phyloP scores from a whole-genome alignment of 2,797 vertebrate genomes.

The Chaetodon trifasciatus region DNA sequence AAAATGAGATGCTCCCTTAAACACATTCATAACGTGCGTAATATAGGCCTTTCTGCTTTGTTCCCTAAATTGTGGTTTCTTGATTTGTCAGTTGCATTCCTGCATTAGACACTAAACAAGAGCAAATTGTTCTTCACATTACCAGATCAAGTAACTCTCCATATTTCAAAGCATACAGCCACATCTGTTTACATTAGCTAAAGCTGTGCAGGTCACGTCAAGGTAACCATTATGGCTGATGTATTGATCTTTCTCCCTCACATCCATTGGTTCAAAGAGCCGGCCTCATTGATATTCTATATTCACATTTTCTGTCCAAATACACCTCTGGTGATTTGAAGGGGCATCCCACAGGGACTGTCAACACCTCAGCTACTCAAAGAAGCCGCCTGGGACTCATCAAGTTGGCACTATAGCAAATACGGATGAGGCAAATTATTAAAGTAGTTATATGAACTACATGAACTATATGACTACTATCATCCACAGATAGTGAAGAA shows the following conservation, averaged over 20 bases:
- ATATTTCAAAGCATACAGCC: conserved; percentile 8
- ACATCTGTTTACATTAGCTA: conserved; percentile 60
- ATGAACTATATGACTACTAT: too few species aligned
- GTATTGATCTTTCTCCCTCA: conserved; percentile 60
- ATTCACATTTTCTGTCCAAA: conserved; percentile 42
- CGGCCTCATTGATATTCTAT: conserved; percentile 54
- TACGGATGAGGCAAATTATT: conserved; percentile 5
- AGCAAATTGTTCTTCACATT: conserved; percentile 32
- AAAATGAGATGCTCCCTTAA: conserved; percentile 69
- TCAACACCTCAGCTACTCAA: conserved; percentile 14
- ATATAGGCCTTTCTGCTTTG: conserved; percentile 53
- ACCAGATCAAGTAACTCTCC: conserved; percentile 8
- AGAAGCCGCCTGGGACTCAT: conserved; percentile 17
- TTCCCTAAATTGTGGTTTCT: conserved; percentile 50
- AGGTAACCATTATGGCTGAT: conserved; percentile 58
- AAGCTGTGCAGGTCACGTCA: conserved; percentile 47
- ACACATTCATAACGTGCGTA: conserved; percentile 44
- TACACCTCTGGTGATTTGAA: conserved; percentile 24
- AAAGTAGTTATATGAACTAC: too few species aligned
- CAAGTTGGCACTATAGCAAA: not conserved
- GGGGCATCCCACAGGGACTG: conserved; percentile 3
- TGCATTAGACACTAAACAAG: conserved; percentile 13
- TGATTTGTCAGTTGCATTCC: conserved; percentile 39
- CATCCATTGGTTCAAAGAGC: conserved; percentile 54
- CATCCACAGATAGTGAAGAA: too few species aligned